Base-by-base conservation (phyloP, 2,888 invertebrate genomes). In the Odontothrips loti region DNA sequence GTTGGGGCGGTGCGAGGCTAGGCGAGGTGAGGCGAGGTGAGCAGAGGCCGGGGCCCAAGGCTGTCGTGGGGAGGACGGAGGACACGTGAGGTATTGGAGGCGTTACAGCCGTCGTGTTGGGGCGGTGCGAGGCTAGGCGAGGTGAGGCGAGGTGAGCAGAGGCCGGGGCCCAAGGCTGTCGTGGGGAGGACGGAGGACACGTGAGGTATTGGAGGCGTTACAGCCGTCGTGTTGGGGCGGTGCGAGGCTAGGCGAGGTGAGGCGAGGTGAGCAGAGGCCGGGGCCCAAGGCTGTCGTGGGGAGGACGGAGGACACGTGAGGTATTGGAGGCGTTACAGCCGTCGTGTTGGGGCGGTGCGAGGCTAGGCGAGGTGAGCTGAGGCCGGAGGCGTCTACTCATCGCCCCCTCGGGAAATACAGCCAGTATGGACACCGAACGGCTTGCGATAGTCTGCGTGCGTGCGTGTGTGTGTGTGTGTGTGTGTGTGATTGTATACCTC, bases 401-500 rank as follows among this genome's bases (percentile, higher is more conserved):
- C 68, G 68, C 68, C n/a, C 68, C 68, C 68, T 75, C 68, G 68
- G 68, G 68, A 75, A 75, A 75, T 75, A 43, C 34, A 75, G 68
- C 68, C 6, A 11, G 68, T 75, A 75, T 75, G 68, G 68, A 75
- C 68, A 75, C 68, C 68, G 68, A 12, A 11, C 23, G 68, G 58
- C 15, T 11, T 11, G 51, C n/a, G n/a, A 23, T 23, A 3, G 68
- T 11, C 23, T 11, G 23, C 11, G 68, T 9, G 68, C 3, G 68
- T 0, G 82, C 63, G 81, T 79, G 75, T 47, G 80, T 63, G 79
- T 47, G 80, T n/a, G 47, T 2, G 47, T 10, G 29, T 51, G 68
- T 27, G 75, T 29, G 79, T 43, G 47, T 48, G 79, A 47, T 81
- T 17, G 47, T 12, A 79, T 2, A 47, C 34, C 34, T 43, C 34